Conservation (phyloP, 2,888 invertebrate species). For the Ophioninae sp. region DNA sequence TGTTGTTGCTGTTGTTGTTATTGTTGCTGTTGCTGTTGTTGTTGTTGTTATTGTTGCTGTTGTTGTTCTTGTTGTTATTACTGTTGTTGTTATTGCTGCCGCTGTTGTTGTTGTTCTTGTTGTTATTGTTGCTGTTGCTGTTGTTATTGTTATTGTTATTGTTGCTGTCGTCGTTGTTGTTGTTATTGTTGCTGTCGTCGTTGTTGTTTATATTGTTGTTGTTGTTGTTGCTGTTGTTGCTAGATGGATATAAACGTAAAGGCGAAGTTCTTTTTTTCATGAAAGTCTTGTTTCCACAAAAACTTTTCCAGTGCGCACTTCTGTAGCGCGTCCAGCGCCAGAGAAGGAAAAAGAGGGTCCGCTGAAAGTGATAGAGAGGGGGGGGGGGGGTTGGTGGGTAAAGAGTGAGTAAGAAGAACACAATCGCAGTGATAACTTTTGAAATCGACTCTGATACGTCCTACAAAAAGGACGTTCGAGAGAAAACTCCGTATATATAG, state of each 20-base stretch:
- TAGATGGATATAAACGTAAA: too few species aligned
- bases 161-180: not conserved
- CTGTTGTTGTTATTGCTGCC: too few species aligned
- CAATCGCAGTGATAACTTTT: slow-evolving; percentile 52
- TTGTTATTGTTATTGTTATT: not conserved
- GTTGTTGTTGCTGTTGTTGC: too few species aligned
- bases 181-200: too few species aligned
- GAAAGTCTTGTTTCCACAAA: too few species aligned
- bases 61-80: not conserved
- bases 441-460: slow-evolving; percentile 40
- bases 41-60: too few species aligned
- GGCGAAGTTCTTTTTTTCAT: too few species aligned
- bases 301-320: too few species aligned
- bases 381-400: not conserved
- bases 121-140: not conserved
- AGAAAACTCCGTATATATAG: slow-evolving; percentile 27
- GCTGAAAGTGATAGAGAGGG: slow-evolving; percentile 3
- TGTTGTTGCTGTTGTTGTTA: too few species aligned
- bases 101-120: too few species aligned
- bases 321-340: not conserved
- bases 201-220: not conserved
- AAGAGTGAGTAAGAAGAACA: slow-evolving; percentile 8
- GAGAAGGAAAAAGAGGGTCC: not conserved
- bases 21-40: not conserved
- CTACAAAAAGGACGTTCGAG: slow-evolving; percentile 1